Evolutionary conservation across 2,113 vertebrate genomes (phyloP), one percentile per base, ranked within the genome.

Genomic region (Trinectes maculatus): DNA sequence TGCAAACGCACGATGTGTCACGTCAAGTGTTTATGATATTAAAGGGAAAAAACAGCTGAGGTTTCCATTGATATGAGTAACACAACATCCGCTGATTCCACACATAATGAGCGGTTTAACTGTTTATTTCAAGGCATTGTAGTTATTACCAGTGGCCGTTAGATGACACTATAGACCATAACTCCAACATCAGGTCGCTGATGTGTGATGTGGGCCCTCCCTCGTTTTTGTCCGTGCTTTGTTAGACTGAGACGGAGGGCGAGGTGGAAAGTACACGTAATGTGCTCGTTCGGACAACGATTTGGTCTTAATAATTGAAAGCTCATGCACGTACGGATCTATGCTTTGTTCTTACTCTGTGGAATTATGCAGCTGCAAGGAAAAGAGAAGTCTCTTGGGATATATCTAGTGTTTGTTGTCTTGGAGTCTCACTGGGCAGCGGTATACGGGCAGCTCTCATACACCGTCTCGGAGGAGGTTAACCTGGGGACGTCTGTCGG

Each of bases 381-480:
- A 43, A 62, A 9, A 61, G 58, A 0, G 36, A 26, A 18, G 3
- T 59, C 10, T 0, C 6, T 75, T 0, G 21, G 58, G 21, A 49
- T 73, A 19, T 81, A 60, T 79, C 18, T 83, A 3, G 2, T 78
- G n/a, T 6, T 81, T 52, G 10, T 67, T 46, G 21, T 78, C 9
- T 39, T 86, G 77, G 77, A 76, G 19, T 74, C 2, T 64, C 9
- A 64, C 52, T 37, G 64, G 77, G 59, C 56, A 71, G 66, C 63
- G 5, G 65, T 65, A 7, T 73, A 52, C 0, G 85, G 77, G 3
- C 90, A 92, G 74, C 83, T 90, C 21, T 84, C 62, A 0, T 93
- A 92, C 42, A 85, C 91, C 1, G 68, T 93, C 2, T 77, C 76
- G 10, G 92, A 93, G 65, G 92, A 93, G 81, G 83, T 89, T 57